Evolutionary conservation across 1,140 invertebrate genomes (phyloP).

Genomic region (Cydia amplana): DNA sequence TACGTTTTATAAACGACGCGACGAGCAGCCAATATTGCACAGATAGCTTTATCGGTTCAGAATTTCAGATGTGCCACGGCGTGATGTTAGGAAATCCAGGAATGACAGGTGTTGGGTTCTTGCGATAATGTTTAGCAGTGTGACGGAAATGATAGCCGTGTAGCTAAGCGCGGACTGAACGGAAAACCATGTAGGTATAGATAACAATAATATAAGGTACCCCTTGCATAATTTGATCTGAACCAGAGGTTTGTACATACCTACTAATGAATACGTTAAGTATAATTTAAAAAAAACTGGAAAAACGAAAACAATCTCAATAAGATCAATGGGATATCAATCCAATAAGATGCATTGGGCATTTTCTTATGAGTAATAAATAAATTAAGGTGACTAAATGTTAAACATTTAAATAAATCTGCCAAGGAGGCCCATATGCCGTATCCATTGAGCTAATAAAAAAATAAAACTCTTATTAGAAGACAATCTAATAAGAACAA

Average conservation of each 20-base stretch:
- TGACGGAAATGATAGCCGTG: not conserved
- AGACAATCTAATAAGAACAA: not conserved
- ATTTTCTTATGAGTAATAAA: too few relatives aligned
- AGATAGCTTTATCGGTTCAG: conserved; percentile 66
- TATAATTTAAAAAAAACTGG: too few relatives aligned
- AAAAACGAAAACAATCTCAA: too few relatives aligned
- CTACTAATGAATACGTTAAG: too few relatives aligned
- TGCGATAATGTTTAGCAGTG: conserved; percentile 11
- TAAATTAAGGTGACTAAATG: too few relatives aligned
- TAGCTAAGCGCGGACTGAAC: not conserved
- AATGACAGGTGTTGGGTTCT: conserved; percentile 50
- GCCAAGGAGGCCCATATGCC: not conserved
- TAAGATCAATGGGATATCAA: too few relatives aligned
- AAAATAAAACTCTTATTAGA: not conserved
- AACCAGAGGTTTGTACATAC: too few relatives aligned
- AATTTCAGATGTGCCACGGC: conserved; percentile 55
- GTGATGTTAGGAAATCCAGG: conserved; percentile 52
- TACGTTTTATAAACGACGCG: conserved; percentile 70
- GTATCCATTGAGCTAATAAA: not conserved
- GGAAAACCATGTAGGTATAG: too few relatives aligned
- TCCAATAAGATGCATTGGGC: too few relatives aligned
- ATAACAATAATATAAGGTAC: too few relatives aligned
- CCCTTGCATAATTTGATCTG: too few relatives aligned
- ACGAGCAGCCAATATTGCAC: conserved; percentile 52
- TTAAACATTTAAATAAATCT: not conserved